These are phyloP conservation scores for Spodoptera littoralis DNA, from an alignment of 2,888 invertebrate species.

Conservation along the genomic window DNA sequence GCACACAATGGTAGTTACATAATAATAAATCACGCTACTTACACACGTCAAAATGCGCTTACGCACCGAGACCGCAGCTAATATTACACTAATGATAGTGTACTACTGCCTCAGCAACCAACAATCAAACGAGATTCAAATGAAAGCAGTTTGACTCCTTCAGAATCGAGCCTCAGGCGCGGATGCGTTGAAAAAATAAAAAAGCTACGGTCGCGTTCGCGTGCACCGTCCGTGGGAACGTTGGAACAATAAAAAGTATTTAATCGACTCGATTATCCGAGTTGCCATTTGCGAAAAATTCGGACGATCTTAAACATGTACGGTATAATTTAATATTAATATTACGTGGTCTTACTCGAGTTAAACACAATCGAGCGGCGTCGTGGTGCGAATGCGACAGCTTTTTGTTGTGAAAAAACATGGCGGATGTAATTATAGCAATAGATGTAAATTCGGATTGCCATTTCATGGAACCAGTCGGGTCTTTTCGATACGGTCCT, in stretches of 20 bases:
- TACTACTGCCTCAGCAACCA: conserved; percentile 66
- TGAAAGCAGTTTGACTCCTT: conserved; percentile 78
- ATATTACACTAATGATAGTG: conserved; percentile 80
- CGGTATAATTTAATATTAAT: conserved; percentile 52
- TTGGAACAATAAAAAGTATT: conserved; percentile 75
- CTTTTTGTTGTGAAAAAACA: conserved; percentile 66
- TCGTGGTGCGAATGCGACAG: conserved; percentile 68
- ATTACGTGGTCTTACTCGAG: conserved; percentile 52
- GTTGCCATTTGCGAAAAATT: conserved; percentile 78
- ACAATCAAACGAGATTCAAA: conserved; percentile 83
- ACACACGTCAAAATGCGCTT: conserved; percentile 79
- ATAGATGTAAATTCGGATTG: conserved; percentile 57
- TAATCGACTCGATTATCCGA: conserved; percentile 70
- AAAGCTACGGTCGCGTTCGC: conserved; percentile 73
- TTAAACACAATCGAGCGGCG: conserved; percentile 62
- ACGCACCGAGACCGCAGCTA: conserved; percentile 76
- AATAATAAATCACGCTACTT: conserved; percentile 81
- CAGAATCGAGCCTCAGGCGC: conserved; percentile 76
- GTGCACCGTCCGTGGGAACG: conserved; percentile 84
- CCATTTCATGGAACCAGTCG: conserved; percentile 56
- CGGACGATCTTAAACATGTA: conserved; percentile 61
- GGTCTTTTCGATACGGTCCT: conserved; percentile 60
- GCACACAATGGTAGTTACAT: conserved; percentile 53
- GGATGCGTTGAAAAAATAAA: conserved; percentile 72
- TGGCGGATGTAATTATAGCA: conserved; percentile 76